Conservation (phyloP, 2,888 invertebrate species). For the Leptinotarsa juncta region DNA sequence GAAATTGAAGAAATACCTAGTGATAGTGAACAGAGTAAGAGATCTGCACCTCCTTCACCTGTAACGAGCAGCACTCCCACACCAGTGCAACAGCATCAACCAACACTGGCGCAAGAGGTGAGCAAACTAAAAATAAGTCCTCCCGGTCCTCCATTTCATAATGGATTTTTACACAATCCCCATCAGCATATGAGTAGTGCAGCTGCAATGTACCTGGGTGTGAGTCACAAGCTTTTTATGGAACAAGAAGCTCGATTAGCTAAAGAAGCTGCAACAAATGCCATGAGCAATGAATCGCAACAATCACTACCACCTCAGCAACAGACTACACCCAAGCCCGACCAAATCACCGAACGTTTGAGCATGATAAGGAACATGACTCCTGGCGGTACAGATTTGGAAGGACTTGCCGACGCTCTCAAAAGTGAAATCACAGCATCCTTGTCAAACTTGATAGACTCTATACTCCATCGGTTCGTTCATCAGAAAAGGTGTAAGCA, state of each 20-base stretch:
- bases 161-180: conserved; percentile 63
- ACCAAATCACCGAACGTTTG: conserved; percentile 82
- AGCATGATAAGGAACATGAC: conserved; percentile 78
- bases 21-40: conserved; percentile 73
- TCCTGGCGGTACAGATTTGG: conserved; percentile 82
- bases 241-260: conserved; percentile 83
- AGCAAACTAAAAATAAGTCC: conserved; percentile 65
- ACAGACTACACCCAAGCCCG: conserved; percentile 66
- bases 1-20: conserved; percentile 80
- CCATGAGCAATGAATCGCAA: conserved; percentile 69
- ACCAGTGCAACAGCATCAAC: conserved; percentile 56
- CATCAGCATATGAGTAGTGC: conserved; percentile 67
- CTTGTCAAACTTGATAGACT: conserved; percentile 86
- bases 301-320: conserved; percentile 68
- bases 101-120: conserved; percentile 59
- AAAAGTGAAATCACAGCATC: conserved; percentile 91
- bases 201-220: conserved; percentile 79
- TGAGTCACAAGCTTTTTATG: conserved; percentile 81
- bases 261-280: conserved; percentile 72
- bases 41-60: conserved; percentile 69
- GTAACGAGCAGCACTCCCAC: conserved; percentile 68
- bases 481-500: conserved; percentile 85
- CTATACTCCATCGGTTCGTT: conserved; percentile 85
- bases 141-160: conserved; percentile 67
- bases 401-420: conserved; percentile 89